Evolutionary conservation across 2,888 invertebrate species (phyloP).

Genomic region (Eledona agricola): DNA sequence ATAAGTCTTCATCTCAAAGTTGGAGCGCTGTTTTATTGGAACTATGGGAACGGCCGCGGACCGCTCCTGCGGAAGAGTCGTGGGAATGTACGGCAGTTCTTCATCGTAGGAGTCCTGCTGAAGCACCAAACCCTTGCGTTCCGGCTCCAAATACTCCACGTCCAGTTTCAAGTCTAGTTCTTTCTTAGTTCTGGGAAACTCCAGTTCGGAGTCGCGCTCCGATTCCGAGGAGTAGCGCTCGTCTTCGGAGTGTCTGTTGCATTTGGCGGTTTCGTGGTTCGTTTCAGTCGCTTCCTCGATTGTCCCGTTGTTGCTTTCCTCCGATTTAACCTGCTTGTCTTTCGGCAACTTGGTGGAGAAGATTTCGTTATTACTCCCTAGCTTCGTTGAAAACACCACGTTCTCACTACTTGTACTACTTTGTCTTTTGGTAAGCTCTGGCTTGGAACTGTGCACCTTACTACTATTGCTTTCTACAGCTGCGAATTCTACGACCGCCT

Average conservation of each 20-base stretch:
- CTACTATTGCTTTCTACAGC: constrained; percentile 37
- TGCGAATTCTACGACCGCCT: constrained; percentile 42
- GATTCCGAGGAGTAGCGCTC: constrained; percentile 72
- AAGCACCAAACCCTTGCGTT: constrained; percentile 79
- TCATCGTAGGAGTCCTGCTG: constrained; percentile 85
- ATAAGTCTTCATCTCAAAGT: constrained; percentile 71
- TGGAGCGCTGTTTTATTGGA: constrained; percentile 76
- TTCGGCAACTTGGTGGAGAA: constrained; percentile 66
- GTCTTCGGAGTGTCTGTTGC: constrained; percentile 43
- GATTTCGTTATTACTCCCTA: constrained; percentile 75
- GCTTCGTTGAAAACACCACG: constrained; percentile 72
- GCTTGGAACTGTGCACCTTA: constrained; percentile 26
- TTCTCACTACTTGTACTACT: constrained; percentile 62
- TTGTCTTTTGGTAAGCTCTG: constrained; percentile 49
- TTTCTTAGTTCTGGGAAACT: constrained; percentile 53
- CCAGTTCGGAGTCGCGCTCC: constrained; percentile 73
- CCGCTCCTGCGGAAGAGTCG: constrained; percentile 87
- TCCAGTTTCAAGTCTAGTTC: constrained; percentile 59
- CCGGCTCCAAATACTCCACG: constrained; percentile 69
- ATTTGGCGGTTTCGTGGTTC: background rate
- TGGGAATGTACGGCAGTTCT: constrained; percentile 87
- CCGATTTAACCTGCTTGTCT: constrained; percentile 44
- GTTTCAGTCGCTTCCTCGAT: constrained; percentile 1
- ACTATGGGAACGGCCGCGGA: constrained; percentile 83
- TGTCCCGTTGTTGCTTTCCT: background rate